A percentile compares a stretch with the other conserved stretches of the same genome.
These are phyloP conservation scores for Suillia variegata DNA, from an alignment of 2,888 invertebrate species.

Conservation along the genomic window DNA sequence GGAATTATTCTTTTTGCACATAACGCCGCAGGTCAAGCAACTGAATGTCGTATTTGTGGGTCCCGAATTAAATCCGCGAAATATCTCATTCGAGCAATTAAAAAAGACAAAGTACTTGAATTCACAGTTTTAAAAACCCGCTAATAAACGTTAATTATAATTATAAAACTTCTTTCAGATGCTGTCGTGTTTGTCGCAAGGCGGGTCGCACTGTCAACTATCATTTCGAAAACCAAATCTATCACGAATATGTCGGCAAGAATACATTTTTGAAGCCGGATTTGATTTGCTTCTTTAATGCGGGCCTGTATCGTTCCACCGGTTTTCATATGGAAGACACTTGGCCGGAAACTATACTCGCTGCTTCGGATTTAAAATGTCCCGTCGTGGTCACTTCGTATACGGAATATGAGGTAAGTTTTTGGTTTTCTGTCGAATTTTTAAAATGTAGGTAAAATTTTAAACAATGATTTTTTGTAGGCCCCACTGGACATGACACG, in stretches of 20 bases:
- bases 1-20: slow-evolving; percentile 74
- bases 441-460: too few species aligned
- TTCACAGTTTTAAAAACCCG: too few species aligned
- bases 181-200: slow-evolving; percentile 64
- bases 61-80: slow-evolving; percentile 68
- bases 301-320: slow-evolving; percentile 72
- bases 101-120: slow-evolving; percentile 66
- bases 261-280: slow-evolving; percentile 64
- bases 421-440: too few species aligned
- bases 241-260: slow-evolving; percentile 62
- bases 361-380: slow-evolving; percentile 64
- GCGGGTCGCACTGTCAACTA: slow-evolving; percentile 64
- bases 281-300: slow-evolving; percentile 74
- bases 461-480: too few species aligned
- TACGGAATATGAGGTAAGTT: slow-evolving; percentile 71
- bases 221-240: slow-evolving; percentile 62
- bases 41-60: slow-evolving; percentile 70
- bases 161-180: slow-evolving; percentile 58
- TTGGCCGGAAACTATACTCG: slow-evolving; percentile 70
- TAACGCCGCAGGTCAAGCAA: slow-evolving; percentile 65
- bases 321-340: slow-evolving; percentile 69
- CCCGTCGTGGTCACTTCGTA: slow-evolving; percentile 73
- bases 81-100: slow-evolving; percentile 66
- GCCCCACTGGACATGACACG: slow-evolving; percentile 68
- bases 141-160: too few species aligned